phyloP scores from a whole-genome alignment of 1,140 invertebrate genomes.

The Drosophila kohkoa region DNA sequence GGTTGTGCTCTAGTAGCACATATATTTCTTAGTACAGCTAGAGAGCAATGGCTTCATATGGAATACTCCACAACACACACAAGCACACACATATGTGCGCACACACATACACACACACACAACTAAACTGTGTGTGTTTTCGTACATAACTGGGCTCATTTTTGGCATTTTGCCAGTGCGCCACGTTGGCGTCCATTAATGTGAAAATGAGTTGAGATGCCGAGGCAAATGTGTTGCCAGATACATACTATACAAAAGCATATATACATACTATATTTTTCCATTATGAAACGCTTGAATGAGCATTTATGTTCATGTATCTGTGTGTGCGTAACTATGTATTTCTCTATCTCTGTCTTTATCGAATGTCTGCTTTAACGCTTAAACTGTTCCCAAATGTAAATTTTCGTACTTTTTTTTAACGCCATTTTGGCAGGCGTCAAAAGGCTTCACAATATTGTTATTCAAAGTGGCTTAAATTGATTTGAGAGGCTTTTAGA shows the following conservation, averaged over 20 bases:
- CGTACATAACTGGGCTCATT: slow-evolving; percentile 50
- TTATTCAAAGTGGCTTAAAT: slow-evolving; percentile 24
- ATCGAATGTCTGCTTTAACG: slow-evolving; percentile 39
- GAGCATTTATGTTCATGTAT: slow-evolving; percentile 59
- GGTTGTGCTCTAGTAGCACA: slow-evolving; percentile 59
- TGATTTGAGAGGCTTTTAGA: slow-evolving; percentile 26
- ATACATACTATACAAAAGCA: not conserved
- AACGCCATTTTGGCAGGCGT: slow-evolving; percentile 17
- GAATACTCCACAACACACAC: slow-evolving; percentile 43
- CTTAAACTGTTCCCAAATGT: slow-evolving; percentile 42
- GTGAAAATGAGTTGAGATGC: slow-evolving; percentile 75
- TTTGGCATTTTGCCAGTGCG: slow-evolving; percentile 79
- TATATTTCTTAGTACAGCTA: slow-evolving; percentile 65
- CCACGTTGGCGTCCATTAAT: slow-evolving; percentile 81
- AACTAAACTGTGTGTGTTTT: slow-evolving; percentile 30
- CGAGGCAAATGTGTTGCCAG: slow-evolving; percentile 68
- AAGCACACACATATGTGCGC: slow-evolving; percentile 24
- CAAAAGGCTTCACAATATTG: slow-evolving; percentile 20
- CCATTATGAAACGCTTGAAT: slow-evolving; percentile 80
- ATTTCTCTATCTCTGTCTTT: not conserved
- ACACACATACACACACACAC: not conserved
- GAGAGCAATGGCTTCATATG: slow-evolving; percentile 58
- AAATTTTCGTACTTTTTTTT: slow-evolving; percentile 27
- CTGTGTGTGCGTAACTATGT: not conserved
- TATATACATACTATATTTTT: slow-evolving; percentile 25